Evolutionary conservation across 2,113 vertebrate species (phyloP).

Genomic region (Epinephelus fuscoguttatus): DNA sequence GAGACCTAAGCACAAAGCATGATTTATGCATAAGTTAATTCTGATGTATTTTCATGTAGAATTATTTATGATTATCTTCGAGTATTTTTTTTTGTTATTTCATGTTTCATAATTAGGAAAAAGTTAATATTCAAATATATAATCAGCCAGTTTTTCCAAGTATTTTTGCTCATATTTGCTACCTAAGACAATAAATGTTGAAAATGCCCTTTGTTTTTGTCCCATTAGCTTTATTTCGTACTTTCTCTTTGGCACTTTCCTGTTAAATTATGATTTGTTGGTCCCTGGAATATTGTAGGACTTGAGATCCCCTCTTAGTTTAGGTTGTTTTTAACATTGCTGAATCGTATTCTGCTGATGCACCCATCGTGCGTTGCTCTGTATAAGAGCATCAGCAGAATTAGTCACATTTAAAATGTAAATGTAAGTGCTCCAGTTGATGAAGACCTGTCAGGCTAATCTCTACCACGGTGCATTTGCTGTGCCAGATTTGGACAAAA

Average conservation of each 20-base stretch:
- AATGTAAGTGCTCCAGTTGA: constrained; percentile 66
- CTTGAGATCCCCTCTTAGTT: constrained; percentile 12
- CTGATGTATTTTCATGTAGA: too few relatives aligned
- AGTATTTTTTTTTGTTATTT: background rate
- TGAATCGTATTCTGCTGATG: constrained; percentile 39
- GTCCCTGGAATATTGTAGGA: background rate
- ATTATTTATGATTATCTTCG: background rate
- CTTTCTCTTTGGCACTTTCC: background rate
- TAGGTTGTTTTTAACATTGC: constrained; percentile 20
- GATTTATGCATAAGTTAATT: background rate
- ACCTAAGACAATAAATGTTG: background rate
- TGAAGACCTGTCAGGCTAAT: constrained; percentile 61
- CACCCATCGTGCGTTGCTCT: constrained; percentile 37
- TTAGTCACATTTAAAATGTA: constrained; percentile 72
- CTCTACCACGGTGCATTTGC: constrained; percentile 50
- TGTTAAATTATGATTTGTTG: constrained; percentile 25
- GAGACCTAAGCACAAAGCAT: constrained; percentile 85
- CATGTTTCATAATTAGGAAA: background rate
- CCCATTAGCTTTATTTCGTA: background rate
- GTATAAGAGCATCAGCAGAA: constrained; percentile 60
- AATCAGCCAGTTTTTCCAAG: background rate
- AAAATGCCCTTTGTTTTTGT: background rate
- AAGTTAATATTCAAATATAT: background rate
- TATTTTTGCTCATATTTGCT: background rate
- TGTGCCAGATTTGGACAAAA: constrained; percentile 72